phyloP scores from a whole-genome alignment of 2,797 vertebrate species.

The Sarcophilus harrisii region DNA sequence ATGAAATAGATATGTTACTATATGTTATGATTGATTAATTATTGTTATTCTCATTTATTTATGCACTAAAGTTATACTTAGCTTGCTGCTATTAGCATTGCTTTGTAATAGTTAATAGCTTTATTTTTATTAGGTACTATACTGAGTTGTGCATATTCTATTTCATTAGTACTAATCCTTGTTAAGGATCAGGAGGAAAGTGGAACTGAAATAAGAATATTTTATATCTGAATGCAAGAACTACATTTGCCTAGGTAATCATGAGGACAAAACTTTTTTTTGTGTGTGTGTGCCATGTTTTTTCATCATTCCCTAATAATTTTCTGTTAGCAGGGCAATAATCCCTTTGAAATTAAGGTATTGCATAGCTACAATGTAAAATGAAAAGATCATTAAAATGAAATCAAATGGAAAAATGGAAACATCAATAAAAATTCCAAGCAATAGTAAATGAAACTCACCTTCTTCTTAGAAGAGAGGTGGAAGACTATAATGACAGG shows the following conservation, averaged over 20 bases:
- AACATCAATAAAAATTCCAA: neutral
- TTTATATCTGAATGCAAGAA: constrained; percentile 60
- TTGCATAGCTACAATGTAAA: neutral
- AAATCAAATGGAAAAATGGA: neutral
- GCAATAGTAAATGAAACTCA: neutral
- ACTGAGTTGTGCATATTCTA: neutral
- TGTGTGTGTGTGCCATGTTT: neutral
- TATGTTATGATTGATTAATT: neutral
- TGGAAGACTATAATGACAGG: neutral
- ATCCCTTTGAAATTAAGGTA: neutral
- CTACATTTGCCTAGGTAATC: neutral
- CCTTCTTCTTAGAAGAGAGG: neutral
- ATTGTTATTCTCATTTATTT: neutral
- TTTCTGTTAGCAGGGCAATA: neutral
- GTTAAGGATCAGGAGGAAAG: constrained; percentile 64
- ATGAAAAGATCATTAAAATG: neutral
- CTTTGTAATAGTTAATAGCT: neutral
- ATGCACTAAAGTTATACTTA: neutral
- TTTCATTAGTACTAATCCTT: constrained; percentile 55
- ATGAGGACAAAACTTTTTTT: neutral
- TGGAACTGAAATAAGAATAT: constrained; percentile 54
- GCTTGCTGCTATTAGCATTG: neutral
- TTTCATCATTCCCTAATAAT: neutral
- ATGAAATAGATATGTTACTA: neutral
- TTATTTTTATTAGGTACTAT: neutral